phyloP scores from a whole-genome alignment of 2,888 invertebrate genomes.

The Apodemia zela region DNA sequence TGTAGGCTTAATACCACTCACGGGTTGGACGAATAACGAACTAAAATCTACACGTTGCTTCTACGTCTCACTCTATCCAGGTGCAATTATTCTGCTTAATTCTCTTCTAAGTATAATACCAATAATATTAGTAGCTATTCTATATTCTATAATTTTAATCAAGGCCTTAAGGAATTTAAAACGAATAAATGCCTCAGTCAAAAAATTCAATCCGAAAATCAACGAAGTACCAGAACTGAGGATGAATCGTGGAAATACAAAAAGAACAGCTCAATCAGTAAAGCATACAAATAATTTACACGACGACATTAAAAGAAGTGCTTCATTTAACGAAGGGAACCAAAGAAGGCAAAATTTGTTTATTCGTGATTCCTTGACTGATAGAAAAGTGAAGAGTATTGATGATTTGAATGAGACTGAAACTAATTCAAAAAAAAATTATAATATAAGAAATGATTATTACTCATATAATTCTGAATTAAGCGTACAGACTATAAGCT shows the following conservation, averaged over 20 bases:
- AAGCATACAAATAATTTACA: conserved; percentile 34
- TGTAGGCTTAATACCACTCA: conserved; percentile 81
- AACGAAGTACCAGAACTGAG: conserved; percentile 47
- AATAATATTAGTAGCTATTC: conserved; percentile 55
- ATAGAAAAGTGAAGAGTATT: conserved; percentile 50
- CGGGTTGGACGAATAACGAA: conserved; percentile 76
- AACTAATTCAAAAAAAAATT: conserved; percentile 29
- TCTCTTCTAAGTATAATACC: conserved; percentile 79
- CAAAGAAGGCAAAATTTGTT: conserved; percentile 27
- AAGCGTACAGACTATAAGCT: conserved; percentile 53
- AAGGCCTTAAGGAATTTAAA: conserved; percentile 75
- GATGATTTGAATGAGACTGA: conserved; percentile 43
- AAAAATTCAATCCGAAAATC: conserved; percentile 37
- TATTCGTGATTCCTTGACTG: conserved; percentile 26
- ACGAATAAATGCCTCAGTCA: conserved; percentile 47
- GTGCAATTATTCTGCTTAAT: conserved; percentile 74
- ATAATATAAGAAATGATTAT: conserved; percentile 30
- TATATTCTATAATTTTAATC: conserved; percentile 81
- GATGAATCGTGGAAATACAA: conserved; percentile 49
- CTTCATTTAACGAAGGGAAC: conserved; percentile 46
- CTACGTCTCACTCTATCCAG: conserved; percentile 80
- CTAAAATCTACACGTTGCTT: conserved; percentile 61
- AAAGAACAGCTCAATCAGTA: conserved; percentile 35
- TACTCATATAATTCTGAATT: conserved; percentile 43
- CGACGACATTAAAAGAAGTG: conserved; percentile 48